Percentiles rank a stretch among this genome's conserved stretches.
phyloP scores from a whole-genome alignment of 1,140 invertebrate genomes.

The Cydia amplana region DNA sequence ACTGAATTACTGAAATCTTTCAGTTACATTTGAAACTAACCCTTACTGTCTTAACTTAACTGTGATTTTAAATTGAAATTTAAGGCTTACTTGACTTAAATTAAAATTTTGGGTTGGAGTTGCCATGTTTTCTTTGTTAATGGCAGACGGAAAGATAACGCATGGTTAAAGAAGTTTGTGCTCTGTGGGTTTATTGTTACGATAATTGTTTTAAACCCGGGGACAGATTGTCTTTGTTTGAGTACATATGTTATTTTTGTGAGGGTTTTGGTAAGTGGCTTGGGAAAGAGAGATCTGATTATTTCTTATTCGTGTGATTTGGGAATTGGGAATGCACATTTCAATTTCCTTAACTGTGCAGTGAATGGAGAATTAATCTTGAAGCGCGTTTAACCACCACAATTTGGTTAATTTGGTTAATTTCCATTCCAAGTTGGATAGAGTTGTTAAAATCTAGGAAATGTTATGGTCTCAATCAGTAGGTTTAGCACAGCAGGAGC shows the following conservation, averaged over 20 bases:
- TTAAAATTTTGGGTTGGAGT: not conserved
- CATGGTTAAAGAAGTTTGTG: constrained; percentile 14
- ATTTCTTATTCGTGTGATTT: no score
- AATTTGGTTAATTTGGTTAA: no score
- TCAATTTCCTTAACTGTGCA: no score
- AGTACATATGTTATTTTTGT: not conserved
- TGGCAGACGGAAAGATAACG: constrained; percentile 8
- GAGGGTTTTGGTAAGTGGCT: not conserved
- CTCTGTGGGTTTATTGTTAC: constrained; percentile 5
- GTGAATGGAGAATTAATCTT: no score
- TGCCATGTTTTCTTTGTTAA: constrained; percentile 6
- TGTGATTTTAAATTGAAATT: not conserved
- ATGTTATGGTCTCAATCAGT: no score
- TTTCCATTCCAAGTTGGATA: no score
- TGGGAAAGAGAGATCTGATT: no score
- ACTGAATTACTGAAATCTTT: not conserved
- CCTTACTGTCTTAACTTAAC: not conserved
- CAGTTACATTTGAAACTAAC: not conserved
- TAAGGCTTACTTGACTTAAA: no score
- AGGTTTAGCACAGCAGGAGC: no score
- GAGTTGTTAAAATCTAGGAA: no score
- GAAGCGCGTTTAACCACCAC: no score
- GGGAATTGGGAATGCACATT: no score
- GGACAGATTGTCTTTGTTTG: constrained; percentile 26
- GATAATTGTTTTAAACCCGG: constrained; percentile 21